Percentiles rank a stretch among this genome's conserved stretches.
These are phyloP conservation scores for Belonocnema kinseyi DNA, from an alignment of 1,140 invertebrate species.

Conservation along the genomic window DNA sequence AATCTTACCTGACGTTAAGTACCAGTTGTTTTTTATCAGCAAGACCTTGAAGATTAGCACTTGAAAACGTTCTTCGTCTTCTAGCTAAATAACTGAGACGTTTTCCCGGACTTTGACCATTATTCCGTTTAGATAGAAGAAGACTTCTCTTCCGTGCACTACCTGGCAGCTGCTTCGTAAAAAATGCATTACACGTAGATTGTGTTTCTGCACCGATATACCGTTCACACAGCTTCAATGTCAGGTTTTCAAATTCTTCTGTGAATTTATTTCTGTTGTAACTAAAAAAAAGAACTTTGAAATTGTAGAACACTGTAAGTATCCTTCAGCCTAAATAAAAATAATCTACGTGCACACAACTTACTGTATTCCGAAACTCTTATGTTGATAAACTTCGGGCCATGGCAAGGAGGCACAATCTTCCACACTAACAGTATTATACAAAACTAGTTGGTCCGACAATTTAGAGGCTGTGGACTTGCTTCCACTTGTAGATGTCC, in stretches of 20 bases:
- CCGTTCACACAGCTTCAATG: conserved; percentile 78
- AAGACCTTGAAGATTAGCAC: conserved; percentile 71
- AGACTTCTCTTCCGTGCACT: conserved; percentile 78
- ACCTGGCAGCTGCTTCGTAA: conserved; percentile 71
- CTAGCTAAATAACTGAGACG: conserved; percentile 81
- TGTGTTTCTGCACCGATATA: conserved; percentile 82
- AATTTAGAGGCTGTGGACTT: conserved; percentile 26
- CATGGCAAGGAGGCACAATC: conserved; percentile 70
- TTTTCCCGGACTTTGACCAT: conserved; percentile 80
- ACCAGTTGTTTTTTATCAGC: conserved; percentile 66
- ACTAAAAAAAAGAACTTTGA: conserved; percentile 71
- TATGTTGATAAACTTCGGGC: conserved; percentile 77
- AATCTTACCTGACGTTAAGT: conserved; percentile 64
- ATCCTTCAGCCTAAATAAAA: conserved; percentile 30
- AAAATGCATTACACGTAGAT: conserved; percentile 80
- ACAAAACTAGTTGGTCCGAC: conserved; percentile 44
- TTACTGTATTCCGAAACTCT: conserved; percentile 82
- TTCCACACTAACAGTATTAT: conserved; percentile 57
- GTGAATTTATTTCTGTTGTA: conserved; percentile 79
- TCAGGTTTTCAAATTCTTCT: conserved; percentile 80
- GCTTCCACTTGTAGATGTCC: conserved; percentile 29
- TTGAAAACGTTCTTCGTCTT: conserved; percentile 81
- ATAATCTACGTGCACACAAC: conserved; percentile 58
- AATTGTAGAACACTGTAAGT: conserved; percentile 3
- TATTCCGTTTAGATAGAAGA: conserved; percentile 73